These are phyloP conservation scores for Atta texana DNA, from an alignment of 1,140 invertebrate species.

Conservation along the genomic window DNA sequence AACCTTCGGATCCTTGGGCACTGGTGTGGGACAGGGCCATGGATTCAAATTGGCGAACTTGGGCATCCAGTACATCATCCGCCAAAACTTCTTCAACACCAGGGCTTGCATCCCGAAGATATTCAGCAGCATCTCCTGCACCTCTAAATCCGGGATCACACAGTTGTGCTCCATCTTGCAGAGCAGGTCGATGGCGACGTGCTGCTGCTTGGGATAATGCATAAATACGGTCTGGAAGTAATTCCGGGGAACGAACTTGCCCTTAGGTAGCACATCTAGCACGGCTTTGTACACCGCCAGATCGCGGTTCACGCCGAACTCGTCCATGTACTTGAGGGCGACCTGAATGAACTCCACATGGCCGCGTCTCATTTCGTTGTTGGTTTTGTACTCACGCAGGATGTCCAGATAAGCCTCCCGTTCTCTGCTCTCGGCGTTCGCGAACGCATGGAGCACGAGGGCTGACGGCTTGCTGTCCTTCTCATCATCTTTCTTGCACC, in stretches of 20 bases:
- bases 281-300: conserved; percentile 96
- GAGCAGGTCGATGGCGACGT: conserved; percentile 94
- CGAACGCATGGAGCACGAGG: conserved; percentile 83
- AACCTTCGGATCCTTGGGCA: conserved; percentile 91
- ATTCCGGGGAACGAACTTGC: conserved; percentile 93
- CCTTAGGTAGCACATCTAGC: conserved; percentile 97
- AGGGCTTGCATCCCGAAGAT: conserved; percentile 93
- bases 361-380: conserved; percentile 89
- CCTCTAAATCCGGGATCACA: conserved; percentile 96
- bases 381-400: conserved; percentile 90
- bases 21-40: conserved; percentile 91
- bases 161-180: conserved; percentile 96
- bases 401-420: conserved; percentile 92
- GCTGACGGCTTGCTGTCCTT: background rate
- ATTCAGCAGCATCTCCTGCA: conserved; percentile 93
- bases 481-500: background rate
- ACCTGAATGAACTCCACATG: conserved; percentile 98
- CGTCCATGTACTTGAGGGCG: conserved; percentile 95
- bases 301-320: conserved; percentile 96
- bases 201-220: conserved; percentile 98
- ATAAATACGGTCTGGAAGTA: conserved; percentile 94
- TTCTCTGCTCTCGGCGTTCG: conserved; percentile 88
- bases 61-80: conserved; percentile 99
- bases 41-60: conserved; percentile 97
- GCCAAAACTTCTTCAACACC: conserved; percentile 93